phyloP scores from a whole-genome alignment of 2,113 vertebrate genomes.

The Mugil cephalus region DNA sequence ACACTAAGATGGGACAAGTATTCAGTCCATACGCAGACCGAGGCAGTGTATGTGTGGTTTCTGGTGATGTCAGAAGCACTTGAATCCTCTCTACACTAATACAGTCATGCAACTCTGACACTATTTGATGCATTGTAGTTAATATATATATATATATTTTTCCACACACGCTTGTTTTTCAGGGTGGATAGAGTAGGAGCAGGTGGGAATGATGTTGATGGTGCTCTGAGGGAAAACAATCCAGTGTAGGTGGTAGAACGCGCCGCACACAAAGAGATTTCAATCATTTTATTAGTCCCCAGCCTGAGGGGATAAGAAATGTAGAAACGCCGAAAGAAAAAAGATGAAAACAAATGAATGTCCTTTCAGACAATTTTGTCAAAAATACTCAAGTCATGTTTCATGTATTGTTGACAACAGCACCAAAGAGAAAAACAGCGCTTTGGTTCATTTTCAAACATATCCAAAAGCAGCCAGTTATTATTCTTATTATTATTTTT shows the following conservation, averaged over 20 bases:
- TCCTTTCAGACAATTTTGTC: not conserved
- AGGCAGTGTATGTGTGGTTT: slow-evolving; percentile 13
- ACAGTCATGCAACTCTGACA: slow-evolving; percentile 23
- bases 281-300: slow-evolving; percentile 2
- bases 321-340: not conserved
- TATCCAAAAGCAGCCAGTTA: not conserved
- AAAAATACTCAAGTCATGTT: not conserved
- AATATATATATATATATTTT: slow-evolving; percentile 27
- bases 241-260: slow-evolving; percentile 25
- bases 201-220: slow-evolving; percentile 1
- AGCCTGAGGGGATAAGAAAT: not conserved
- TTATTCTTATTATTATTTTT: too few relatives aligned
- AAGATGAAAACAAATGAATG: not conserved
- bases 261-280: slow-evolving; percentile 4
- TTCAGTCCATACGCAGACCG: slow-evolving; percentile 64
- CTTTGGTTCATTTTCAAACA: not conserved
- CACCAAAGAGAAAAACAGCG: not conserved
- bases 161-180: slow-evolving; percentile 3
- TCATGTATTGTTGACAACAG: not conserved
- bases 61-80: slow-evolving; percentile 29
- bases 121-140: slow-evolving; percentile 52
- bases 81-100: slow-evolving; percentile 31
- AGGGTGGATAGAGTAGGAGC: not conserved
- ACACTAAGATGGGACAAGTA: slow-evolving; percentile 59
- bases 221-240: slow-evolving; percentile 13